Base-by-base conservation (phyloP, 2,888 invertebrate species). In the Latrodectus hesperus region DNA sequence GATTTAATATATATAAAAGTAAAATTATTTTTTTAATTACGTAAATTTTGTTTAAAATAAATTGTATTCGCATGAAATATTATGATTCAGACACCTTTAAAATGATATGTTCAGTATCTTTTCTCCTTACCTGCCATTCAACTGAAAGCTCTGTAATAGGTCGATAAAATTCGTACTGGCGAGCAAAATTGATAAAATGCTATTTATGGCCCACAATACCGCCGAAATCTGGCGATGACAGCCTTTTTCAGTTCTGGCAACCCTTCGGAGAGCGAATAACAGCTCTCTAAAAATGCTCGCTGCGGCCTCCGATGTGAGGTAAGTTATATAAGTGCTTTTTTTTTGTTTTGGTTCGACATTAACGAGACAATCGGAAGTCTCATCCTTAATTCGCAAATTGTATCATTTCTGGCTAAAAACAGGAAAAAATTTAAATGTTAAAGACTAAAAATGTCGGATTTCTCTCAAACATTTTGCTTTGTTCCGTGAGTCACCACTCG, bases 201-300 rank as follows among this genome's bases (percentile, higher is more conserved):
- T 67, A 77, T 81, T 76, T 77, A 81, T 86, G 81, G 86, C 53
- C 81, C 16, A 65, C 64, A 74, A 72, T 22, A 51, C 16, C 81
- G 86, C 81, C 80, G 76, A 76, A 72, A 77, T 81, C 86, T 86
- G 86, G 86, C 86, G 86, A 86, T 86, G 86, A 86, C 86, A 86
- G 86, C 81, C 86, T 81, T 86, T 86, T 86, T 86, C 81, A 81
- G 81, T 81, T 86, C 65, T 81, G 81, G 86, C 81, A 81, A 86
- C 81, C 86, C 85, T 64, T 55, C 71, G 70, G 64, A 81, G 80
- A 86, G 86, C 80, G 86, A 86, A 86, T 86, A 86, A 86, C 86
- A 86, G 86, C 86, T 86, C 81, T 86, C 86, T 86, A 86, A 86
- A 86, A 86, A 86, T 81, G 86, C 81, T 86, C 72, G 81, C 86